These are phyloP conservation scores for Caenorhabditis japonica DNA, from an alignment of 2,888 invertebrate genomes.

Conservation along the genomic window DNA sequence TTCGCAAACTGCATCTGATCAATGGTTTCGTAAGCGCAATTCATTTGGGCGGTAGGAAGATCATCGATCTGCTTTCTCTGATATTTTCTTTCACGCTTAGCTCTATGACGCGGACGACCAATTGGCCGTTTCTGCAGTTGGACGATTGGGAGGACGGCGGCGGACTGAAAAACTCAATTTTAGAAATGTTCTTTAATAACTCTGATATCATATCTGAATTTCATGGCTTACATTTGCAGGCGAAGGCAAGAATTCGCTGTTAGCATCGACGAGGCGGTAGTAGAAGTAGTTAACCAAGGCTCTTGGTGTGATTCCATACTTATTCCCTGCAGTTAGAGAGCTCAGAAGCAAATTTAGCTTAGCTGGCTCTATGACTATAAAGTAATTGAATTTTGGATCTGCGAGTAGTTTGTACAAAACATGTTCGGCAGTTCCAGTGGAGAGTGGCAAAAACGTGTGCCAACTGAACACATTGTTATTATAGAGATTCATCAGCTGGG, in stretches of 20 bases:
- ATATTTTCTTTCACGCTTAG: slow-evolving; percentile 23
- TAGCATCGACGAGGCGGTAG: slow-evolving; percentile 58
- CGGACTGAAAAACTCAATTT: slow-evolving; percentile 13
- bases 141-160: slow-evolving; percentile 13
- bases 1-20: slow-evolving; percentile 66
- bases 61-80: slow-evolving; percentile 29
- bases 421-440: slow-evolving; percentile 38
- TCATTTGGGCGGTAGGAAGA: slow-evolving; percentile 26
- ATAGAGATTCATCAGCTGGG: slow-evolving; percentile 25
- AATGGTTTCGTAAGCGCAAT: slow-evolving; percentile 62
- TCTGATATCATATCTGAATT: no score
- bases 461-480: slow-evolving; percentile 42
- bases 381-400: slow-evolving; percentile 37
- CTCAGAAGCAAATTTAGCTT: slow-evolving; percentile 38
- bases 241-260: slow-evolving; percentile 57
- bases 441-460: slow-evolving; percentile 56
- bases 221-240: slow-evolving; percentile 20
- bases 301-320: slow-evolving; percentile 53
- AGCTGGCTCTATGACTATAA: slow-evolving; percentile 55
- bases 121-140: slow-evolving; percentile 27
- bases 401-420: slow-evolving; percentile 27
- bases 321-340: slow-evolving; percentile 15
- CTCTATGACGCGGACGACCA: slow-evolving; percentile 41
- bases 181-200: not conserved
- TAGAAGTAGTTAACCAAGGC: slow-evolving; percentile 63